Conservation (phyloP, 1,140 invertebrate species). For the Sinonovacula constricta region DNA sequence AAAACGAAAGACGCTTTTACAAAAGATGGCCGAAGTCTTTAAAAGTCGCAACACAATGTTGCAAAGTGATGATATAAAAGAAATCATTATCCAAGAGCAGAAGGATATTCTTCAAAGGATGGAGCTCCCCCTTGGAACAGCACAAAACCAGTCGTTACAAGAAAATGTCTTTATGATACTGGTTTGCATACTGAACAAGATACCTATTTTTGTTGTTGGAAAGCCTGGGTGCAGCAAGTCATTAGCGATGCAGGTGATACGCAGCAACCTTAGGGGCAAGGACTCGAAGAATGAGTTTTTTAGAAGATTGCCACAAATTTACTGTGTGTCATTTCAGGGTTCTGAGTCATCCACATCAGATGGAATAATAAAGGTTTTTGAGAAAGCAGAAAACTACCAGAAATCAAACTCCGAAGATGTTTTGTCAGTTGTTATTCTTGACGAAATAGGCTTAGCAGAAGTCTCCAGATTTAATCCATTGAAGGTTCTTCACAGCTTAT, state of each 20-base stretch:
- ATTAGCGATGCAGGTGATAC: constrained; percentile 66
- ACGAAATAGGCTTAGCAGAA: constrained; percentile 68
- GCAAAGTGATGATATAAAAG: too few species aligned
- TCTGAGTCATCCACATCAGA: constrained; percentile 63
- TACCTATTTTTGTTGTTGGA: constrained; percentile 72
- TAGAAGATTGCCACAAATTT: constrained; percentile 61
- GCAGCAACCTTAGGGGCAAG: constrained; percentile 64
- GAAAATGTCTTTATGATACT: constrained; percentile 73
- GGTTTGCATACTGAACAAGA: constrained; percentile 67
- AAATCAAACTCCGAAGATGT: constrained; percentile 55
- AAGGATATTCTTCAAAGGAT: constrained; percentile 46
- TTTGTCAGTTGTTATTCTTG: constrained; percentile 62
- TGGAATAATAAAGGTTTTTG: constrained; percentile 60
- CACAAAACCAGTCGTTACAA: constrained; percentile 64
- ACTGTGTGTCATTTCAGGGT: constrained; percentile 64
- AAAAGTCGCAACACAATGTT: too few species aligned
- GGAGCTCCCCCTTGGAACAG: constrained; percentile 44
- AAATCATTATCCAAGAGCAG: constrained; percentile 44
- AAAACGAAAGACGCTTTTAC: too few species aligned
- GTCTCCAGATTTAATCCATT: constrained; percentile 55
- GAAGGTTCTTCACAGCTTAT: constrained; percentile 57
- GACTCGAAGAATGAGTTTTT: constrained; percentile 60
- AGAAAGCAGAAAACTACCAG: constrained; percentile 56
- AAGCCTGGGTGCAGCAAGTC: constrained; percentile 75
- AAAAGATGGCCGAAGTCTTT: neutral